phyloP scores from a whole-genome alignment of 2,113 vertebrate species.

The Burhinus oedicnemus region DNA sequence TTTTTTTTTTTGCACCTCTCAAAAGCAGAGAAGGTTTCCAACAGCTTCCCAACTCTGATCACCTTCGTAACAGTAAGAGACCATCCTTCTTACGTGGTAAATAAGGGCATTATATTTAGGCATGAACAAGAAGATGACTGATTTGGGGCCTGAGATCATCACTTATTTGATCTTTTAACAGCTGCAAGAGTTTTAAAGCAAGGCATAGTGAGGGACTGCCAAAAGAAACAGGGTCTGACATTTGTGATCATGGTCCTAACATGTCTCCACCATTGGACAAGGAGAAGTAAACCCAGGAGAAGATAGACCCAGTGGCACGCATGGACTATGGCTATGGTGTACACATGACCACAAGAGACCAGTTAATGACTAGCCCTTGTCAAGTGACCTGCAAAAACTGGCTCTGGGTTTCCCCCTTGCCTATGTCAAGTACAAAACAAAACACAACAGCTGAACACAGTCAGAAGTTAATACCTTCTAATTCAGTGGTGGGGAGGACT shows the following conservation, averaged over 20 bases:
- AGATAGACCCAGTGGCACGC: accelerated
- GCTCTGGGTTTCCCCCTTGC: not conserved
- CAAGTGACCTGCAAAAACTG: not conserved
- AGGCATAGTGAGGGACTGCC: not conserved
- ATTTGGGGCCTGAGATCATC: not conserved
- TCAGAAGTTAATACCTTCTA: not conserved
- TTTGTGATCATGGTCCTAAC: not conserved
- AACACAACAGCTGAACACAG: not conserved
- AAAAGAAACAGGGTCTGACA: not conserved
- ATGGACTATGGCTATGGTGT: not conserved
- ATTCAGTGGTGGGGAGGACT: not conserved
- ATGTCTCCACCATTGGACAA: not conserved
- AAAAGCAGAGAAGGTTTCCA: not conserved
- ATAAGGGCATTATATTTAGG: not conserved
- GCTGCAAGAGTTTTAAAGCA: not conserved
- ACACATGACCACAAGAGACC: not conserved
- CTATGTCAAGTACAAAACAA: not conserved
- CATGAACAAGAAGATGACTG: not conserved
- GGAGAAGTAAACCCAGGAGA: not conserved
- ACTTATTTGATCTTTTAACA: not conserved
- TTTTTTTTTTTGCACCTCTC: not conserved
- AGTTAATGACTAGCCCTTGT: not conserved
- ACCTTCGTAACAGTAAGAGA: not conserved
- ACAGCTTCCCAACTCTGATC: not conserved
- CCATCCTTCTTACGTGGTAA: not conserved